Evolutionary conservation across 2,888 invertebrate species (phyloP).

Genomic region (Yponomeuta malinellus): DNA sequence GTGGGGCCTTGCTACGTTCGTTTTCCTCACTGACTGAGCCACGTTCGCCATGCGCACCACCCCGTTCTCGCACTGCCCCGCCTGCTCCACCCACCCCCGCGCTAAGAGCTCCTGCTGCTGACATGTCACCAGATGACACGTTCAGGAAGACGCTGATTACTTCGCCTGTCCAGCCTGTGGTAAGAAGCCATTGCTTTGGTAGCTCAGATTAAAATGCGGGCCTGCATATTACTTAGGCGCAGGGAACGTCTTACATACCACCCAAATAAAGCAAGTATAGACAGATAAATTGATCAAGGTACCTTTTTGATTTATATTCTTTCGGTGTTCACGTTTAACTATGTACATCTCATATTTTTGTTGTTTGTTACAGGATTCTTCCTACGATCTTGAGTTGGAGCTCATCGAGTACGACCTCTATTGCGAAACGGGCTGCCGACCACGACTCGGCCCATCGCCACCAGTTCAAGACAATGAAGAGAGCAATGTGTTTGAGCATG

Average conservation of each 20-base stretch:
- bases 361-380: constrained; percentile 39
- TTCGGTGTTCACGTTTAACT: too few species aligned
- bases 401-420: constrained; percentile 62
- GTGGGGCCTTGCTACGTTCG: constrained; percentile 72
- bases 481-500: constrained; percentile 43
- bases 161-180: constrained; percentile 50
- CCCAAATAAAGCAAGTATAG: too few species aligned
- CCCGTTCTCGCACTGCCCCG: constrained; percentile 34
- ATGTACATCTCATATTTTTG: background rate
- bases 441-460: constrained; percentile 54
- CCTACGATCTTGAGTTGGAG: constrained; percentile 56
- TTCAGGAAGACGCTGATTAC: constrained; percentile 56
- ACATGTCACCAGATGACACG: constrained; percentile 31
- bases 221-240: too few species aligned
- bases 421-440: constrained; percentile 57
- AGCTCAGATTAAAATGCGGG: background rate
- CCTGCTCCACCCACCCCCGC: constrained; percentile 24
- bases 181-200: constrained; percentile 20
- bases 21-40: constrained; percentile 75
- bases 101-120: constrained; percentile 20
- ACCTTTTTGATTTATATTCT: too few species aligned
- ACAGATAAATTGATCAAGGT: too few species aligned
- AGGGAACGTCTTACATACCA: too few species aligned
- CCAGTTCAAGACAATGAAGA: constrained; percentile 45
- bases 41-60: constrained; percentile 31